phyloP scores from a whole-genome alignment of 2,888 invertebrate genomes.

The Drosophila siamana region DNA sequence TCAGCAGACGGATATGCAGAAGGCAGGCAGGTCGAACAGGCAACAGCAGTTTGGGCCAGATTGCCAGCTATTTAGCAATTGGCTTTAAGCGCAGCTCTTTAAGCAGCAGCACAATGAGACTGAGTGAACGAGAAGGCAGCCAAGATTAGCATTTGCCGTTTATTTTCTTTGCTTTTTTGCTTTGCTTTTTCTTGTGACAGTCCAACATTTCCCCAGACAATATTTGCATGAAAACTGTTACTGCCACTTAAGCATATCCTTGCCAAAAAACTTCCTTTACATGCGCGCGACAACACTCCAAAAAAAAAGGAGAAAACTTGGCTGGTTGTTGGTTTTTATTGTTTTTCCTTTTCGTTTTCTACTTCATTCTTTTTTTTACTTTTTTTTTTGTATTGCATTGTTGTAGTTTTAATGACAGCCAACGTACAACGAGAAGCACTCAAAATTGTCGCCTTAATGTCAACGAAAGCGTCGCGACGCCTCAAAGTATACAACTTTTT shows the following conservation, averaged over 20 bases:
- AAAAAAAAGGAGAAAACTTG: neutral
- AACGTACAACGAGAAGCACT: slow-evolving; percentile 34
- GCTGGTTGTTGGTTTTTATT: slow-evolving; percentile 55
- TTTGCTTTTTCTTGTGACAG: slow-evolving; percentile 22
- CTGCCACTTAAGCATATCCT: slow-evolving; percentile 77
- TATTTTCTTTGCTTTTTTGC: slow-evolving; percentile 22
- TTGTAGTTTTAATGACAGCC: slow-evolving; percentile 74
- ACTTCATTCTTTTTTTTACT: slow-evolving; percentile 42
- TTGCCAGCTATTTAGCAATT: slow-evolving; percentile 18
- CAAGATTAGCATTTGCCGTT: slow-evolving; percentile 40
- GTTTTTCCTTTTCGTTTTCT: slow-evolving; percentile 50
- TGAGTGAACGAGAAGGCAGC: slow-evolving; percentile 5
- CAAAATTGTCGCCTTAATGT: slow-evolving; percentile 75
- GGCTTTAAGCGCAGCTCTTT: slow-evolving; percentile 35
- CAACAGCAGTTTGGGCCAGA: slow-evolving; percentile 32
- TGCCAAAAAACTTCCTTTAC: slow-evolving; percentile 63
- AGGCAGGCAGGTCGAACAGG: no score
- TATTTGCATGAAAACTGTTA: slow-evolving; percentile 78
- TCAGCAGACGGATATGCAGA: slow-evolving; percentile 20
- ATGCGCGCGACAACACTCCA: slow-evolving; percentile 32
- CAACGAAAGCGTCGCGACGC: slow-evolving; percentile 53
- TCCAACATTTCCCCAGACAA: slow-evolving; percentile 64
- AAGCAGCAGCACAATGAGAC: neutral
- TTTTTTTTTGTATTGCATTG: slow-evolving; percentile 54
- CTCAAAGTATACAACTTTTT: slow-evolving; percentile 52